phyloP scores from a whole-genome alignment of 1,140 invertebrate species.

The Drosophila micromelanica region DNA sequence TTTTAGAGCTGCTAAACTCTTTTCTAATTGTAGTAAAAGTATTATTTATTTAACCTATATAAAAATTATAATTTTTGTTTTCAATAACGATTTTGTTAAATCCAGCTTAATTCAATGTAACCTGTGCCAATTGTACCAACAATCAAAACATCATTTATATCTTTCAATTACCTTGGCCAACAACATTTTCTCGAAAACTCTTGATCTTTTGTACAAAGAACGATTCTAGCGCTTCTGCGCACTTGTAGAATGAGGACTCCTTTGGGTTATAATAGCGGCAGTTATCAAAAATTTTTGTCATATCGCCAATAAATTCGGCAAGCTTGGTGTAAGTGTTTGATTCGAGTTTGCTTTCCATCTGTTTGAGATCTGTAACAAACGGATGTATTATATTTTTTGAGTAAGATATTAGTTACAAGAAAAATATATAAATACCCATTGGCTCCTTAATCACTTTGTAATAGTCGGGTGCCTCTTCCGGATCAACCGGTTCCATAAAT shows the following conservation, averaged over 20 bases:
- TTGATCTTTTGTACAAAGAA: constrained; percentile 97
- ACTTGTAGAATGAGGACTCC: constrained; percentile 97
- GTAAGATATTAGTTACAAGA: background rate
- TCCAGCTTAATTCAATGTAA: constrained; percentile 19
- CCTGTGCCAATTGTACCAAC: constrained; percentile 12
- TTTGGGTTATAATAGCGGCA: constrained; percentile 98
- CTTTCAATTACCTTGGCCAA: constrained; percentile 66
- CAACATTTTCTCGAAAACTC: constrained; percentile 90
- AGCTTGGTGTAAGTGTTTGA: constrained; percentile 93
- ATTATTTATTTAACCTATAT: constrained; percentile 32
- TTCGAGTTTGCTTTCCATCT: constrained; percentile 95
- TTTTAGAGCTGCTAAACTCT: constrained; percentile 30
- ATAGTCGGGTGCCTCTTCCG: constrained; percentile 97
- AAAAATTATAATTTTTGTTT: constrained; percentile 24
- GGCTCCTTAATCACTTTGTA: constrained; percentile 99
- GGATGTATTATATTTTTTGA: background rate
- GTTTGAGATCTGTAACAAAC: constrained; percentile 92
- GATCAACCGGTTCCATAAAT: constrained; percentile 98
- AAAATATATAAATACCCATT: constrained; percentile 91
- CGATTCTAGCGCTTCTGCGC: constrained; percentile 97
- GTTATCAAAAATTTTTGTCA: constrained; percentile 99
- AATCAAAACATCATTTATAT: constrained; percentile 1
- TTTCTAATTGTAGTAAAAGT: constrained; percentile 24
- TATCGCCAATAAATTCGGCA: constrained; percentile 97
- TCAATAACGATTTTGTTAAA: constrained; percentile 12